Evolutionary conservation across 1,140 invertebrate genomes (phyloP).

Genomic region (Heliothis virescens): DNA sequence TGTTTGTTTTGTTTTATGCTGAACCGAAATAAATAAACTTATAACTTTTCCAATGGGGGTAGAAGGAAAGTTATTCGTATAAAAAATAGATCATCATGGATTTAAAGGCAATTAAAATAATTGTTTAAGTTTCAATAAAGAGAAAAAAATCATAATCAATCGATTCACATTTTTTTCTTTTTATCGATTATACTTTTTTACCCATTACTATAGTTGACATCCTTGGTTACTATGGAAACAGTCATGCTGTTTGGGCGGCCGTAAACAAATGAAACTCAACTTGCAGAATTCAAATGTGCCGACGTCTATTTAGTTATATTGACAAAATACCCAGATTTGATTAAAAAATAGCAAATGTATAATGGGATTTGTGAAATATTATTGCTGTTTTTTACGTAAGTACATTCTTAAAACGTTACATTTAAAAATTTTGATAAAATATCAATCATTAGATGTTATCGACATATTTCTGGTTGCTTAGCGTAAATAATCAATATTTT

Average conservation of each 20-base stretch:
- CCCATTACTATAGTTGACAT: conserved; percentile 67
- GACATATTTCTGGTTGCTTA: conserved; percentile 69
- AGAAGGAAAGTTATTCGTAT: no score
- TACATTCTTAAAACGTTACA: conserved; percentile 27
- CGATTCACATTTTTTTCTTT: neutral
- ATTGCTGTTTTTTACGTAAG: conserved; percentile 58
- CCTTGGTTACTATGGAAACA: conserved; percentile 69
- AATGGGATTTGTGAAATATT: conserved; percentile 58
- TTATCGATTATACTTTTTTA: conserved; percentile 70
- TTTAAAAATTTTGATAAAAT: conserved; percentile 24
- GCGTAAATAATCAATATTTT: conserved; percentile 72
- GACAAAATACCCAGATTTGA: conserved; percentile 24
- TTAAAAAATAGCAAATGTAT: conserved; percentile 40
- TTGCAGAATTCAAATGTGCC: conserved; percentile 62
- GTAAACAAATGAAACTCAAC: conserved; percentile 82
- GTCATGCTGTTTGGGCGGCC: conserved; percentile 69
- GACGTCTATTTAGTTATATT: conserved; percentile 48
- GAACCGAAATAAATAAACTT: no score
- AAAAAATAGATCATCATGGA: neutral
- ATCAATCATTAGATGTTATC: conserved; percentile 47
- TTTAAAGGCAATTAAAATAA: no score
- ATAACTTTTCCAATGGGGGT: no score
- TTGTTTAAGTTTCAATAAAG: no score
- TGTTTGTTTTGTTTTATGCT: no score
- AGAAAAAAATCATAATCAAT: neutral